Percentiles rank a stretch among this genome's conserved stretches.
phyloP scores from a whole-genome alignment of 2,888 invertebrate genomes.

The Aromia moschata region DNA sequence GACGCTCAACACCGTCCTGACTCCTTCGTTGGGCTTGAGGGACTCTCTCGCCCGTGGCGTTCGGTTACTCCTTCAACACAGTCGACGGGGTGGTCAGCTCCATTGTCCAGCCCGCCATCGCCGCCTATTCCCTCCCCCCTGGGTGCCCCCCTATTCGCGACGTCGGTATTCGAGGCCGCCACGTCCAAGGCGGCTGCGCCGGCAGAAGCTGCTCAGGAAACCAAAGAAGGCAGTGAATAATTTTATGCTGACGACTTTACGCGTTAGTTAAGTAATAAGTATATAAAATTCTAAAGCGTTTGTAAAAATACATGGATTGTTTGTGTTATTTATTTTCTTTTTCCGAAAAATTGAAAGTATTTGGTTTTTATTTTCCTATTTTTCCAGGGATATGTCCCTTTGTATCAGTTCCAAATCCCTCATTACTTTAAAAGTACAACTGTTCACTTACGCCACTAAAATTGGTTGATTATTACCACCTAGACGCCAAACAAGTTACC shows the following conservation, averaged over 20 bases:
- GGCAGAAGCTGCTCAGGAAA: neutral
- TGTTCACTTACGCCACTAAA: no score
- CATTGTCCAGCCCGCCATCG: constrained; percentile 4
- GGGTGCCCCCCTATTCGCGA: constrained; percentile 1
- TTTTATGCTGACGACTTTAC: constrained; percentile 12
- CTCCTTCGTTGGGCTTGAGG: neutral
- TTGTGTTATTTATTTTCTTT: no score
- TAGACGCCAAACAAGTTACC: no score
- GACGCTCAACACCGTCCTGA: neutral
- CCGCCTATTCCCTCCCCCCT: neutral
- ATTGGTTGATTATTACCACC: no score
- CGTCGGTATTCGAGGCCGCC: neutral
- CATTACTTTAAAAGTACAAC: no score
- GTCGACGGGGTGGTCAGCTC: neutral
- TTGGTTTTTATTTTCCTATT: no score
- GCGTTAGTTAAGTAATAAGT: neutral
- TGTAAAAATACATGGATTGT: no score
- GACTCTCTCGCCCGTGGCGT: constrained; percentile 4
- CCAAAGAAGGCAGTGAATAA: constrained; percentile 10
- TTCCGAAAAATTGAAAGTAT: no score
- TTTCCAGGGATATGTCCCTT: no score
- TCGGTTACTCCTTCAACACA: constrained; percentile 13
- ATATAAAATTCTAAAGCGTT: no score
- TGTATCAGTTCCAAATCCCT: no score
- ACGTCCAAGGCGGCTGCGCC: neutral